These are phyloP conservation scores for Rhynchonycteris naso DNA, from an alignment of 2,797 vertebrate species.

Conservation along the genomic window DNA sequence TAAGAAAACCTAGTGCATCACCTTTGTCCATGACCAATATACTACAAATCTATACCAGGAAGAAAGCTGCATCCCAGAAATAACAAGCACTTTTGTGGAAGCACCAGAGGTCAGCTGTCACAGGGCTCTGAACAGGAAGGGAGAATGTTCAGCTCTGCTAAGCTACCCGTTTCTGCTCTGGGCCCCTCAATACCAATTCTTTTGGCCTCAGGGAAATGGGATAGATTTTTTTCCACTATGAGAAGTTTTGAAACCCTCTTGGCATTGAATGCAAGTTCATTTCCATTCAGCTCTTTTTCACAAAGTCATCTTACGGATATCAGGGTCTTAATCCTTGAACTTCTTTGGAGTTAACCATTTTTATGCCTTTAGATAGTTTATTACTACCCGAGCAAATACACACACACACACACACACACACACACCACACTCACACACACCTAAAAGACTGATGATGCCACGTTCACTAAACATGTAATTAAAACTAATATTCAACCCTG, in stretches of 20 bases:
- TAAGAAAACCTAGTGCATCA: slow-evolving; percentile 11
- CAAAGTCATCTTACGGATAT: background rate
- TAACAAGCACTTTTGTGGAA: background rate
- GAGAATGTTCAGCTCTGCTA: background rate
- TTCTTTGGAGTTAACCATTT: slow-evolving; percentile 22
- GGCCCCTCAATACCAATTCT: slow-evolving; percentile 36
- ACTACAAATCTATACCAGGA: slow-evolving; percentile 18
- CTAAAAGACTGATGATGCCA: background rate
- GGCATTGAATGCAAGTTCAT: slow-evolving; percentile 13
- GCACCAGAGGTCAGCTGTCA: background rate
- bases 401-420: background rate
- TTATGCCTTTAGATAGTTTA: background rate
- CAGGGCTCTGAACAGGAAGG: background rate
- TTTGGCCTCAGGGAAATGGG: slow-evolving; percentile 48
- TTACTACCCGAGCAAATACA: background rate
- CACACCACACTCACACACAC: background rate
- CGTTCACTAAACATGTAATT: background rate
- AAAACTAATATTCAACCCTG: background rate
- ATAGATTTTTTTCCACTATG: slow-evolving; percentile 23
- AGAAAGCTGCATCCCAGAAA: slow-evolving; percentile 21
- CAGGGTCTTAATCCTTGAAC: background rate
- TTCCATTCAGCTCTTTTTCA: slow-evolving; percentile 4
- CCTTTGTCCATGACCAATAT: background rate
- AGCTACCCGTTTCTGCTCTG: background rate
- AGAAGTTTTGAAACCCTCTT: slow-evolving; percentile 34